phyloP scores from a whole-genome alignment of 2,797 vertebrate genomes.

The Poliocrania exsul region DNA sequence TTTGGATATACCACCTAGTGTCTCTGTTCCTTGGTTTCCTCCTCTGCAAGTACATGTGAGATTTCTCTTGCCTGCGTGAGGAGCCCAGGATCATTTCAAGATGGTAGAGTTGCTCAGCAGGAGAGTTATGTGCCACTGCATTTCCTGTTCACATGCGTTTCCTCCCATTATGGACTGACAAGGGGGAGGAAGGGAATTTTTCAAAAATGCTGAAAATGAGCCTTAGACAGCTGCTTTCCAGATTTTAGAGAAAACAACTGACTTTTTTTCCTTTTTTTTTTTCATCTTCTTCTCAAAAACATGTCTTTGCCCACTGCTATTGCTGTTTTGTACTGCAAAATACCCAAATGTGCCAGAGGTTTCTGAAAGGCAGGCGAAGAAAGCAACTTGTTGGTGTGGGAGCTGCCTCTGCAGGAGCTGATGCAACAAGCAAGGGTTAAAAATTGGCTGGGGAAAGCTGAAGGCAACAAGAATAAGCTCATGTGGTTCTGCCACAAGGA shows the following conservation, averaged over 20 bases:
- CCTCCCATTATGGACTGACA: background rate
- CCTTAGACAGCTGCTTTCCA: slow-evolving; percentile 2
- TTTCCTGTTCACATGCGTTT: background rate
- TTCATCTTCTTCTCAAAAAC: background rate
- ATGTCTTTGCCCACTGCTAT: accelerated
- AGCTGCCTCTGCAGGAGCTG: background rate
- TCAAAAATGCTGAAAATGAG: background rate
- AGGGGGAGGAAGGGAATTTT: background rate
- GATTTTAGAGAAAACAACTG: background rate
- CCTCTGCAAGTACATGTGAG: background rate
- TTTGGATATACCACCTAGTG: background rate
- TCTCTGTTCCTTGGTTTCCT: background rate
- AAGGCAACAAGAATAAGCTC: background rate
- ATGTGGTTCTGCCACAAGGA: background rate
- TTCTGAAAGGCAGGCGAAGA: background rate
- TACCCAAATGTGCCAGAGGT: background rate
- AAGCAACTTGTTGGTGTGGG: background rate
- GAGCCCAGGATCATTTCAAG: background rate
- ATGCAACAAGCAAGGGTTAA: background rate
- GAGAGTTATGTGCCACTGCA: background rate
- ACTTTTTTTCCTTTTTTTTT: background rate
- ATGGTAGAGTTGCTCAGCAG: background rate
- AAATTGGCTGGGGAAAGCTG: background rate
- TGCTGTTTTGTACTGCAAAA: background rate
- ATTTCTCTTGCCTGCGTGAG: background rate